Conservation (phyloP, 2,113 vertebrate genomes). For the Urocynchramus pylzowi region DNA sequence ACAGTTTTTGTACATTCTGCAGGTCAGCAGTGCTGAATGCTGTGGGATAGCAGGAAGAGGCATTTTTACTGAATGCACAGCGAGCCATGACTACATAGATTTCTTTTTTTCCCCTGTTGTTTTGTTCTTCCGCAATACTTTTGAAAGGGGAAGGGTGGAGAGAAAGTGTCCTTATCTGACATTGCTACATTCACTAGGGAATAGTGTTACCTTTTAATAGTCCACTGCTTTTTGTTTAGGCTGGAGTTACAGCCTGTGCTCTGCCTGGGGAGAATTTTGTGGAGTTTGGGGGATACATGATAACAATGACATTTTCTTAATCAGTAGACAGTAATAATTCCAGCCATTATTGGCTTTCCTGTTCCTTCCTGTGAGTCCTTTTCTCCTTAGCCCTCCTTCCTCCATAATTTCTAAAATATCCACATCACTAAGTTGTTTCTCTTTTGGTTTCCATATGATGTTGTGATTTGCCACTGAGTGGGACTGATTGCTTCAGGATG, state of each 20-base stretch:
- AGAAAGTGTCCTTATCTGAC: not conserved
- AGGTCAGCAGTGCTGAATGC: not conserved
- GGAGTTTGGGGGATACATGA: not conserved
- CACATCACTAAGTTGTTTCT: accelerated
- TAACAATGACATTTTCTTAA: not conserved
- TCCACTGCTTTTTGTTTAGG: not conserved
- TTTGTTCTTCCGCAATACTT: not conserved
- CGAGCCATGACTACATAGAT: not conserved
- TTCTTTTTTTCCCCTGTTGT: not conserved
- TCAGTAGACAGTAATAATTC: not conserved
- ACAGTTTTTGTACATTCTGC: not conserved
- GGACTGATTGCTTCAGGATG: not conserved
- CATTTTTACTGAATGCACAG: not conserved
- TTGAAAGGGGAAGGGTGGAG: not conserved
- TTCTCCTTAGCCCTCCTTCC: not conserved
- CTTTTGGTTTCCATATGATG: not conserved
- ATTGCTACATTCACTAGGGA: not conserved
- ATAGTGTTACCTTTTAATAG: not conserved
- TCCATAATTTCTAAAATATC: not conserved
- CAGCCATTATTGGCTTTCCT: not conserved
- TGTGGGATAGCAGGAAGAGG: not conserved
- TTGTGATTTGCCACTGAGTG: not conserved
- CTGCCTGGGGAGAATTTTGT: not conserved
- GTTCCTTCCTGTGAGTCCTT: not conserved
- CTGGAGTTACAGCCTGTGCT: not conserved